These are phyloP conservation scores for Aphelenchoides avenae DNA, from an alignment of 1,140 invertebrate species.

Conservation along the genomic window DNA sequence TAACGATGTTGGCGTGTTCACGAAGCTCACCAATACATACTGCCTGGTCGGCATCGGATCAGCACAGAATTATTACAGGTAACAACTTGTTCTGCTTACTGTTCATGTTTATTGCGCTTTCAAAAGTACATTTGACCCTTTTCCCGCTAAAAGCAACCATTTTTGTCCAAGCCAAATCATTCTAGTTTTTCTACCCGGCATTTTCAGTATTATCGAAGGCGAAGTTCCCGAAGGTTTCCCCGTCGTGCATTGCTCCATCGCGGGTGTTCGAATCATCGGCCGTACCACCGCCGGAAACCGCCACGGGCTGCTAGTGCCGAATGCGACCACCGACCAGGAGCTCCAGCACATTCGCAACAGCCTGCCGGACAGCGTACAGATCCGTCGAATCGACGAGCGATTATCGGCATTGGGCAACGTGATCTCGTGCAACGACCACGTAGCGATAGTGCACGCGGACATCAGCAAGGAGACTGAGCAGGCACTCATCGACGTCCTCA, in stretches of 20 bases:
- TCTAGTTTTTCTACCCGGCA: constrained; percentile 12
- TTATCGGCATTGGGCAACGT: constrained; percentile 96
- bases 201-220: constrained; percentile 81
- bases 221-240: constrained; percentile 87
- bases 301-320: constrained; percentile 84
- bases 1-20: constrained; percentile 96
- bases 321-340: constrained; percentile 87
- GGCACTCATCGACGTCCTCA: constrained; percentile 79
- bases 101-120: constrained; percentile 1
- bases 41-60: constrained; percentile 94
- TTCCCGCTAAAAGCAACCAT: constrained; percentile 2
- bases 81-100: not conserved
- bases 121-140: constrained; percentile 1
- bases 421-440: constrained; percentile 96
- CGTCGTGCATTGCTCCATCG: constrained; percentile 86
- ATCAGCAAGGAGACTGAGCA: constrained; percentile 89
- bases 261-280: constrained; percentile 90
- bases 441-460: constrained; percentile 95
- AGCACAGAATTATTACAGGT: constrained; percentile 97
- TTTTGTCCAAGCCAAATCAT: constrained; percentile 11
- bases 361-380: constrained; percentile 83
- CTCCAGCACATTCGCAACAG: constrained; percentile 93
- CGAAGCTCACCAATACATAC: constrained; percentile 93
- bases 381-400: constrained; percentile 90
- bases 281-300: constrained; percentile 79